Evolutionary conservation across 2,888 invertebrate species (phyloP).

Genomic region (Philhelius pedissequus): DNA sequence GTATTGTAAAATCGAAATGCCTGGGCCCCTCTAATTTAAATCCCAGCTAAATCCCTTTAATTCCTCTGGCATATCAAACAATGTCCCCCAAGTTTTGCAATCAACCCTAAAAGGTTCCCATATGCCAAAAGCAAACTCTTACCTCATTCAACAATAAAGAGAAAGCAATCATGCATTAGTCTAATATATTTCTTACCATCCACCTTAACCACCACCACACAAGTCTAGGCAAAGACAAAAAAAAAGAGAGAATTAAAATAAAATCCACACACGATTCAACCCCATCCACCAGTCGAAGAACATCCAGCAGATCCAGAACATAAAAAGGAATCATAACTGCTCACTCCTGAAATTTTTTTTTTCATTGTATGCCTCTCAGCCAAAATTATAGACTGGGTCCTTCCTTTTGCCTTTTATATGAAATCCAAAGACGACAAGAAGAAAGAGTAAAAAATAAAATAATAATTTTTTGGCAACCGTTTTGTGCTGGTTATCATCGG

Average conservation of each 20-base stretch:
- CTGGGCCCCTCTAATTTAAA: neutral
- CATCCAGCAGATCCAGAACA: conserved; percentile 19
- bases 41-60: neutral
- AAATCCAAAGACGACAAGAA: conserved; percentile 3
- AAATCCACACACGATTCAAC: conserved; percentile 52
- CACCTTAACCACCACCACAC: conserved; percentile 27
- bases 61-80: neutral
- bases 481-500: conserved; percentile 3
- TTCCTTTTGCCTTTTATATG: neutral
- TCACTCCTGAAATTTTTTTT: conserved; percentile 14
- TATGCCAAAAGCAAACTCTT: conserved; percentile 25
- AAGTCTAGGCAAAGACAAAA: conserved; percentile 24
- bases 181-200: conserved; percentile 41
- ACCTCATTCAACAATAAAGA: neutral
- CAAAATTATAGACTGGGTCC: conserved; percentile 40
- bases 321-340: conserved; percentile 64
- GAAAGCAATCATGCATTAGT: conserved; percentile 64
- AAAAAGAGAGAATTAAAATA: conserved; percentile 16
- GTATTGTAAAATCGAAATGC: neutral
- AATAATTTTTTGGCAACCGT: conserved; percentile 40
- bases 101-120: conserved; percentile 59
- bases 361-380: conserved; percentile 12
- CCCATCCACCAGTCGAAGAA: neutral
- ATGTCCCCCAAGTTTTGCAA: conserved; percentile 20
- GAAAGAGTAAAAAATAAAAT: neutral